Conservation (phyloP, 2,888 invertebrate species). For the Atherix ibis region DNA sequence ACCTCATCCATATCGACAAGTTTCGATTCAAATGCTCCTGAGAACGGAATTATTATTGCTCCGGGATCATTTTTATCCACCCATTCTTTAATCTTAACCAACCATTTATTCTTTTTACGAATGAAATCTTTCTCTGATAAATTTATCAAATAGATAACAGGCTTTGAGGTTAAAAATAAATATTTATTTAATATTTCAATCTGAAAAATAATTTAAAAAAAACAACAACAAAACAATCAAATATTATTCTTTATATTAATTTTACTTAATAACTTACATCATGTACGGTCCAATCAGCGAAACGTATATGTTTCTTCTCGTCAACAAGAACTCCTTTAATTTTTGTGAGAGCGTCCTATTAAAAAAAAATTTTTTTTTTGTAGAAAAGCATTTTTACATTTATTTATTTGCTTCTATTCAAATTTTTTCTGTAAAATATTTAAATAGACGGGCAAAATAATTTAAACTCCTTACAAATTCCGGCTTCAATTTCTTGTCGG, state of each 20-base stretch:
- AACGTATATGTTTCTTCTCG: conserved; percentile 85
- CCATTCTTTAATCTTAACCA: conserved; percentile 92
- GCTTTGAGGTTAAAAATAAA: conserved; percentile 92
- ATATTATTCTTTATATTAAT: conserved; percentile 9
- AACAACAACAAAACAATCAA: conserved; percentile 2
- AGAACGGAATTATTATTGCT: conserved; percentile 87
- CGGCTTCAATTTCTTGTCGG: conserved; percentile 87
- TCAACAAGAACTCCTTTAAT: conserved; percentile 70
- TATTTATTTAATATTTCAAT: conserved; percentile 94
- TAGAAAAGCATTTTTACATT: too few relatives aligned
- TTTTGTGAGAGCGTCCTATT: conserved; percentile 72
- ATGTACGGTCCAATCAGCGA: conserved; percentile 81
- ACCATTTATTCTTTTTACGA: conserved; percentile 98
- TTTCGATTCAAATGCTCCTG: conserved; percentile 78
- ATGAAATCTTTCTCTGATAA: conserved; percentile 96
- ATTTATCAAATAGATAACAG: conserved; percentile 92
- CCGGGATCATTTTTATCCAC: conserved; percentile 95
- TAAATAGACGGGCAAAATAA: background rate
- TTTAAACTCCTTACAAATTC: conserved; percentile 62
- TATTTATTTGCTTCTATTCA: too few relatives aligned
- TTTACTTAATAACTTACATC: conserved; percentile 57
- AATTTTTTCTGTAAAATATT: too few relatives aligned
- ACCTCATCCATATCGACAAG: conserved; percentile 69
- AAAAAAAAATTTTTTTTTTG: too few relatives aligned
- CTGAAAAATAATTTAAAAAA: conserved; percentile 37